Percentiles rank a stretch among this genome's conserved stretches.
Conservation (phyloP, 1,140 invertebrate genomes). For the Drosophila arizonae region DNA sequence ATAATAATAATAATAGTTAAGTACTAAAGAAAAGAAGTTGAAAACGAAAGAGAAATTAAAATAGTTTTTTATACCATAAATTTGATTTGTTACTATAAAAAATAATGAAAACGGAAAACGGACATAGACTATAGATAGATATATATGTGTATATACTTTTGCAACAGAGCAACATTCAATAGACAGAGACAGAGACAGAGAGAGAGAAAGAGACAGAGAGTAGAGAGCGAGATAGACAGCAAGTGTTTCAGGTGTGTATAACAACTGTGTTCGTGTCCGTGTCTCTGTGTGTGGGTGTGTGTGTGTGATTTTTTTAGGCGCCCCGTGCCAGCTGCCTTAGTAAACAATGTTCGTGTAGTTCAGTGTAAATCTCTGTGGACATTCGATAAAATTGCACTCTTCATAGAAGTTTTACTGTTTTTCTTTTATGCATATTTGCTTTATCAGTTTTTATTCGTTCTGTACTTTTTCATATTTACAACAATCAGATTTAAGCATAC, state of each 20-base stretch:
- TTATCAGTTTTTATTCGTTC: constrained; percentile 34
- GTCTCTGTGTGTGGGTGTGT: constrained; percentile 10
- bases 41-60: constrained; percentile 1
- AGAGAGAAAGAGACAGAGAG: neutral
- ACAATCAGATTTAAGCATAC: constrained; percentile 59
- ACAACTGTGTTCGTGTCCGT: constrained; percentile 14
- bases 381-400: neutral
- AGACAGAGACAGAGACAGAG: constrained; percentile 11
- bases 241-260: neutral
- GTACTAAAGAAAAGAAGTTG: neutral
- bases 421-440: constrained; percentile 30
- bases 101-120: constrained; percentile 27
- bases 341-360: constrained; percentile 33
- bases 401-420: neutral
- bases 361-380: neutral
- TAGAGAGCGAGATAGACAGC: constrained; percentile 54
- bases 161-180: constrained; percentile 67
- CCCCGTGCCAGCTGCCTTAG: constrained; percentile 55
- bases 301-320: constrained; percentile 15
- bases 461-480: constrained; percentile 53
- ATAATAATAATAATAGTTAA: neutral
- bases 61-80: neutral
- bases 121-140: constrained; percentile 6
- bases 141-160: constrained; percentile 12
- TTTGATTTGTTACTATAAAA: constrained; percentile 32